phyloP scores from a whole-genome alignment of 2,888 invertebrate genomes.

The Dimorphilus gyrociliatus region DNA sequence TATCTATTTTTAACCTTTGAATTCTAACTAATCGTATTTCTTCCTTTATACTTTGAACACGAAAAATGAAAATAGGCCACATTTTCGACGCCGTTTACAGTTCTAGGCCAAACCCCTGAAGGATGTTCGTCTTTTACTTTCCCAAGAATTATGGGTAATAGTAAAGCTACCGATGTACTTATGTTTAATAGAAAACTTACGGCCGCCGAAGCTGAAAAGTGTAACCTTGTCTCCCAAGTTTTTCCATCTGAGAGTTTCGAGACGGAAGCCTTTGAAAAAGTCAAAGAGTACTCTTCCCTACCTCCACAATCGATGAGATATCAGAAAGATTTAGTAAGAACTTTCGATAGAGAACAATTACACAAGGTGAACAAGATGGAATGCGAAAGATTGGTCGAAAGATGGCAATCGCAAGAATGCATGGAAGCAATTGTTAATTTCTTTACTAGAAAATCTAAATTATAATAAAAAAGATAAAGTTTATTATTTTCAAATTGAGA shows the following conservation, averaged over 20 bases:
- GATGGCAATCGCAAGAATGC: conserved; percentile 52
- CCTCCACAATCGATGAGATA: conserved; percentile 46
- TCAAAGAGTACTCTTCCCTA: conserved; percentile 40
- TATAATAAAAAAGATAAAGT: too few species aligned
- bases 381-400: conserved; percentile 47
- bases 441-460: conserved; percentile 34
- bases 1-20: conserved; percentile 4
- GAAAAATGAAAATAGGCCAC: conserved; percentile 49
- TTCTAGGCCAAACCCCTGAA: conserved; percentile 69
- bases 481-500: too few species aligned
- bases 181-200: conserved; percentile 57
- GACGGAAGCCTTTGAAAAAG: conserved; percentile 42
- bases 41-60: neutral
- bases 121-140: conserved; percentile 73
- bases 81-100: conserved; percentile 71
- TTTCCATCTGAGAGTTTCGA: conserved; percentile 50
- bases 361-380: conserved; percentile 53
- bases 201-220: conserved; percentile 58
- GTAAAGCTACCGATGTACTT: conserved; percentile 48
- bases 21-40: too few species aligned
- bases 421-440: conserved; percentile 46
- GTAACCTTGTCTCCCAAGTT: conserved; percentile 61
- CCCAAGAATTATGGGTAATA: conserved; percentile 62
- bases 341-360: conserved; percentile 46
- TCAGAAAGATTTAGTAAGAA: conserved; percentile 54